phyloP scores from a whole-genome alignment of 2,797 vertebrate genomes.

The Margarornis squamiger region DNA sequence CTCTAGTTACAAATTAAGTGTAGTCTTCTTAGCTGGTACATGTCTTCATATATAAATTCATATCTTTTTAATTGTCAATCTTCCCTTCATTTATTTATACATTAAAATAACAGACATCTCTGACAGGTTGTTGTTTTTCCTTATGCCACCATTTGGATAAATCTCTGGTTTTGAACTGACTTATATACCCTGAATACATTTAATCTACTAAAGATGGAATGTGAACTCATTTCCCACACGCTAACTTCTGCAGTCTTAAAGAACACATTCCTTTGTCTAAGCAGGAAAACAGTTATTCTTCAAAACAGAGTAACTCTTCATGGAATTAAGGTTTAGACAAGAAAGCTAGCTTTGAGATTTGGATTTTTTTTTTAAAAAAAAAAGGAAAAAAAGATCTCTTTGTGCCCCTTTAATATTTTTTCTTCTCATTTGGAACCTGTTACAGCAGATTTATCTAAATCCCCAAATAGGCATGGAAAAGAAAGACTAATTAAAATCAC shows the following conservation, averaged over 20 bases:
- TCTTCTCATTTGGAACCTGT: not conserved
- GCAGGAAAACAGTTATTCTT: not conserved
- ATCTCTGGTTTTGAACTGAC: not conserved
- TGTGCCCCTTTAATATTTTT: not conserved
- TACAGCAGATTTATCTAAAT: not conserved
- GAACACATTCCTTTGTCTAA: conserved; percentile 12
- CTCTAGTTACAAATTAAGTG: not conserved
- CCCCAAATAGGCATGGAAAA: not conserved
- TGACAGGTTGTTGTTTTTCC: not conserved
- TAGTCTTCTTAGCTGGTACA: not conserved
- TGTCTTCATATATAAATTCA: not conserved
- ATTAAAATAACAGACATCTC: not conserved
- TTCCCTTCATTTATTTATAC: not conserved
- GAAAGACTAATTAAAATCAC: not conserved
- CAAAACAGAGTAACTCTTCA: not conserved
- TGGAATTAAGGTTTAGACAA: not conserved
- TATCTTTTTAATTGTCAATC: not conserved
- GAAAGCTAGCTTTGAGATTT: not conserved
- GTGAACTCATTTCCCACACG: not conserved
- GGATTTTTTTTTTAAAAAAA: not conserved
- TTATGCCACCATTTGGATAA: not conserved
- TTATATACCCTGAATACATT: not conserved
- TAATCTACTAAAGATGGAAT: not conserved
- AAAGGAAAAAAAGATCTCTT: not conserved
- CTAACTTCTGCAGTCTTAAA: not conserved